Evolutionary conservation across 1,140 invertebrate genomes (phyloP).

Genomic region (Saccostrea glomerata): DNA sequence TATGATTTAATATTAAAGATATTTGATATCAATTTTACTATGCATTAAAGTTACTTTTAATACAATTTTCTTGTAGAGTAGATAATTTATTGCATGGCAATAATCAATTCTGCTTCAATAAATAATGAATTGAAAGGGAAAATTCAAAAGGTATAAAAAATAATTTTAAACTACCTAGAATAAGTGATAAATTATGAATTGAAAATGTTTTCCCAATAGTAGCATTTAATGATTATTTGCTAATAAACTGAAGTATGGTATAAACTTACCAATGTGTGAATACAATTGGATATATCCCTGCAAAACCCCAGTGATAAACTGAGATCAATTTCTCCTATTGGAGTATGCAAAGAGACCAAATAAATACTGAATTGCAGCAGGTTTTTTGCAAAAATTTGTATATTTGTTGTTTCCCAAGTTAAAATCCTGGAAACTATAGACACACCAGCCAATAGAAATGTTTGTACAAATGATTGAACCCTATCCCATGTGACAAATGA

Average conservation of each 20-base stretch:
- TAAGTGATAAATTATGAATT: neutral
- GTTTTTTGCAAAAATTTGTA: constrained; percentile 31
- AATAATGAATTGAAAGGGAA: too few relatives aligned
- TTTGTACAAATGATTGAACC: constrained; percentile 25
- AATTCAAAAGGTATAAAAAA: neutral
- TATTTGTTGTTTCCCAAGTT: neutral
- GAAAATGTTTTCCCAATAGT: too few relatives aligned
- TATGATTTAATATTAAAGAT: neutral
- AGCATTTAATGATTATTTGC: too few relatives aligned
- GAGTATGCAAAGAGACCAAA: neutral
- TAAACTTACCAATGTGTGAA: neutral
- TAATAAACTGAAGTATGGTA: neutral
- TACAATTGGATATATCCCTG: neutral
- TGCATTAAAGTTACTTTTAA: constrained; percentile 6
- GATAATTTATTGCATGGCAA: constrained; percentile 7
- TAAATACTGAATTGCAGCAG: constrained; percentile 17
- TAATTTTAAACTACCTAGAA: neutral
- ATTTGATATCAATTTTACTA: constrained; percentile 1
- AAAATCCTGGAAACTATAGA: neutral
- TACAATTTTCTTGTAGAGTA: neutral
- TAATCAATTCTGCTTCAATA: neutral
- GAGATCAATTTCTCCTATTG: neutral
- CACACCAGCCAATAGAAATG: constrained; percentile 17
- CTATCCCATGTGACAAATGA: constrained; percentile 30
- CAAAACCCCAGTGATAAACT: neutral